Base-by-base conservation (phyloP, 2,113 vertebrate species). In the Archilochus colubris region DNA sequence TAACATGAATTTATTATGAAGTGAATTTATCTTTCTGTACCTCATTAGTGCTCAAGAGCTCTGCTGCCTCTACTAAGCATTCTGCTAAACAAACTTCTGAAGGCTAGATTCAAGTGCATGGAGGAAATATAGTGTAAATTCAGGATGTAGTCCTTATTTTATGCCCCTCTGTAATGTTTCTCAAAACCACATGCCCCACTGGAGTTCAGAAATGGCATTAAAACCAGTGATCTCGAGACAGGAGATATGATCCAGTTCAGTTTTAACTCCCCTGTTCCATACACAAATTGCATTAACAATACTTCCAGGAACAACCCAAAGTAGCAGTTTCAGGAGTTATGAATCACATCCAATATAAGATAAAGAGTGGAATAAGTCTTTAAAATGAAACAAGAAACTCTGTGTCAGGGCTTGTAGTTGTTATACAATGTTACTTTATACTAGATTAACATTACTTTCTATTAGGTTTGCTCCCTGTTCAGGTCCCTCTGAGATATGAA, bases 1-100 rank as follows among this genome's bases (percentile, higher is more conserved):
- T 74, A 94, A 79, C 91, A 97, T 97, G 38, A 96, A 97, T 97
- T 96, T 96, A 95, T 97, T 95, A 94, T 97, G 94, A 97, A 96
- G 86, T 33, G 31, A 91, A 95, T 92, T 96, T 96, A 89, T 96
- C 85, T 88, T 76, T 82, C 63, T 80, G 30, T 85, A 86, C 59
- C 86, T 89, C 89, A 94, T 86, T 92, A 93, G 40, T 10, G 63
- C 81, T 93, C 58, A 91, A 92, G 91, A 86, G 58, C 69, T 87
- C 67, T 89, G n/a, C 73, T 94, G 94, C 83, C 59, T 91, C 95
- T 67, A 30, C 43, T 55, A 91, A 92, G 84, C 54, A 87, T 69
- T 79, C 36, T 85, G 67, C 86, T 91, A 91, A 95, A 96, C 81
- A 92, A 95, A 82, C 38, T 88, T 82, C 67, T 85, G 24, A 28